Evolutionary conservation across 2,797 vertebrate species (phyloP), one percentile per base, ranked within the genome.

Genomic region (Menidia menidia): DNA sequence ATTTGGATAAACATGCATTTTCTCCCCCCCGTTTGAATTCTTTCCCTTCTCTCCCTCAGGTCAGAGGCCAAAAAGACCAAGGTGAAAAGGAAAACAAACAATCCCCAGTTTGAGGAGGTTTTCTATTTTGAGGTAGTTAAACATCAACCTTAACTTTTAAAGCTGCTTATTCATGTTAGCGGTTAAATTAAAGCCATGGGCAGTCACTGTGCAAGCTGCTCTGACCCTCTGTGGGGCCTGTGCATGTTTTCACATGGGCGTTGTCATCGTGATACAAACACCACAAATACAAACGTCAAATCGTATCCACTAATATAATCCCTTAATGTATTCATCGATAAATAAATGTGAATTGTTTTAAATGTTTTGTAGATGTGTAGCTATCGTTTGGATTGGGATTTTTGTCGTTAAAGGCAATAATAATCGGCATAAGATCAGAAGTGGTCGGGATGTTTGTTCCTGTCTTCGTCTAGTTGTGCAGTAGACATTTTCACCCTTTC

Each of bases 61-160:
- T 96, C 97, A 5, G 98, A 99, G 88, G 96, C 95, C 62, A 99
- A 98, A 92, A 99, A 99, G 94, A 99, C 98, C 8, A 99, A 98
- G 89, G 97, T 97, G 84, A 98, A 96, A 78, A 96, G 96, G 92
- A 98, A 97, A 95, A 99, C 95, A 69, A 99, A 97, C 95, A 99
- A 99, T 79, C 98, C 98, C 33, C 98, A 99, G 89, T 99, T 97
- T 81, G 97, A 99, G 1, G 98, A 99, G 89, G 94, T 97, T 89
- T 99, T 99, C 92, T 99, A 97, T 88, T 99, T 99, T 85, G 97
- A 99, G 97, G 98, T 99, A 86, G 30, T 55, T 60, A 7, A 14
- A 43, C 25, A 54, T 14, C 5, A 10, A 25, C n/a, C 25, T 35
- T 30, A 2, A 32, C 48, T 3, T 35, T 25, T 56, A 15, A 44